Base-by-base conservation (phyloP, 1,140 invertebrate genomes). In the Calliopsis andreniformis region DNA sequence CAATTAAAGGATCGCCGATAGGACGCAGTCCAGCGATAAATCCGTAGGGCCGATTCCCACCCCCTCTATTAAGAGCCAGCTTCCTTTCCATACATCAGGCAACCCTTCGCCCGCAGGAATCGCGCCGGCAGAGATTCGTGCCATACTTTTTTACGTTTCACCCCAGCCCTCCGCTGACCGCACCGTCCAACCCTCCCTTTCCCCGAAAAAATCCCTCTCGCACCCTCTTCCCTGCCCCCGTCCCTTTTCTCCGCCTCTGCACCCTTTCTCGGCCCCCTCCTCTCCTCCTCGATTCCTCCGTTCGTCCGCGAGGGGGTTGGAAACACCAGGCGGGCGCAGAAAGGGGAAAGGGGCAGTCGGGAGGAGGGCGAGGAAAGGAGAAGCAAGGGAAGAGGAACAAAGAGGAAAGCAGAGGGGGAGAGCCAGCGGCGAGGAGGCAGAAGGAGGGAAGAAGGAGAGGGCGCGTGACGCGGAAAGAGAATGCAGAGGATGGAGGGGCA, bases 81-180 rank as follows among this genome's bases (percentile, higher is more conserved):
- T 88, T 85, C 83, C 79, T 89, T 83, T 83, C 82, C 84, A 84
- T 85, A 82, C 88, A 87, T 83, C 79, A 79, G 79, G 55, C 82
- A 77, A 79, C 77, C 71, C 77, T 80, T 84, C 81, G 76, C 77
- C 81, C 81, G 81, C 82, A 84, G 81, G 62, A n/a, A 78, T 79
- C 76, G 75, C 76, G 55, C 76, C 78, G 39, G 58, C 71, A 76
- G 67, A 84, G 81, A 76, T 76, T 76, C 78, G 72, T 81, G 51
- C 76, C 76, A 43, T 72, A 79, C 61, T 80, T 83, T 81, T 84
- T 82, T 76, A 76, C 64, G 63, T 53, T 53, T 58, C 23, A 35
- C 51, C 76, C 69, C 77, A 58, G 62, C 72, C 64, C 77, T 42
- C 64, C 55, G 75, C 63, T 86, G 77, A 81, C 73, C 81, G 76